Percentiles rank a stretch among this genome's conserved stretches.
Evolutionary conservation across 2,797 vertebrate species (phyloP).

Genomic region (Enteromius argenteus): DNA sequence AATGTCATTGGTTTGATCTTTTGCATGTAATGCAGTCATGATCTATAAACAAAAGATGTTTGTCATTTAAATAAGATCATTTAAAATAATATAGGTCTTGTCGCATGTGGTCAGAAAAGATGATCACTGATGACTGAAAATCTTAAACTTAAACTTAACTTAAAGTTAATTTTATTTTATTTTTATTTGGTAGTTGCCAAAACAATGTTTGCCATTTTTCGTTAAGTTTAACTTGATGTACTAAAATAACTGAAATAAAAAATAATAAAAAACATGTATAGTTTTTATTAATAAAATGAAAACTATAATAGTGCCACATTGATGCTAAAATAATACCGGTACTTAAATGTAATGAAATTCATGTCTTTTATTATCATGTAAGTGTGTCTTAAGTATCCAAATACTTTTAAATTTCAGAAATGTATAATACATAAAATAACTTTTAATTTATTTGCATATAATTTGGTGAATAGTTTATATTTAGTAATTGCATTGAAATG

Average conservation of each 20-base stretch:
- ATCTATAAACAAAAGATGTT: background rate
- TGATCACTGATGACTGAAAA: background rate
- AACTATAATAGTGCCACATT: background rate
- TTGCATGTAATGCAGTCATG: background rate
- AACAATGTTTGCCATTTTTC: background rate
- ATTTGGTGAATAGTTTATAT: background rate
- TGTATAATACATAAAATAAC: background rate
- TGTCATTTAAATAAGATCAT: background rate
- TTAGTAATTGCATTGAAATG: background rate
- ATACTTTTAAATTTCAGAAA: background rate
- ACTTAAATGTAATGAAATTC: background rate
- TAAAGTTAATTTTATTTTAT: background rate
- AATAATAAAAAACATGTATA: background rate
- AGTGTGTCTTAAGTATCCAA: background rate
- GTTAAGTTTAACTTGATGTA: background rate
- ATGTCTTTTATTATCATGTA: background rate
- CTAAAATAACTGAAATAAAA: background rate
- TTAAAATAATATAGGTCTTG: background rate
- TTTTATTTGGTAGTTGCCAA: background rate
- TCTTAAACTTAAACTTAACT: background rate
- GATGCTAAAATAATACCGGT: background rate
- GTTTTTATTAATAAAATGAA: background rate
- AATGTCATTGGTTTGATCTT: background rate
- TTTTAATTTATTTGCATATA: background rate
- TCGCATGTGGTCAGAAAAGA: too few species aligned